Conservation (phyloP, 35 echinoderm and acorn worm genomes). For the Acanthaster planci region DNA sequence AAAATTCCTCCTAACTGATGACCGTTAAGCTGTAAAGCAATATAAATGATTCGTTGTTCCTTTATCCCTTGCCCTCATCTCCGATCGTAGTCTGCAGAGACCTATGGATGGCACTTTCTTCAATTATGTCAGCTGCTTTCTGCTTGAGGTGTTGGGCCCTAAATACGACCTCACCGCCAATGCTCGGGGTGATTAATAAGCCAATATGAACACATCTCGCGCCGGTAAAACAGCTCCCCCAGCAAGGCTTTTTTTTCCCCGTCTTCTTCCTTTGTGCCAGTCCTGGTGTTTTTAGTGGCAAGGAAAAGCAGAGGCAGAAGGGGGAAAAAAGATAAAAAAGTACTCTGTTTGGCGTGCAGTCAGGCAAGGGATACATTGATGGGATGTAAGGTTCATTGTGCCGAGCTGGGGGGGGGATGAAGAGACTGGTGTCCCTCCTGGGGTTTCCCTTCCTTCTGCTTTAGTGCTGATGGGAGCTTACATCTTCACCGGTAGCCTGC, state of each 20-base stretch:
- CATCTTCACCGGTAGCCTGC: not conserved
- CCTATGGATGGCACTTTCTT: not conserved
- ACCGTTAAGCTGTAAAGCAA: too few relatives aligned
- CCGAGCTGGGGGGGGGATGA: not conserved
- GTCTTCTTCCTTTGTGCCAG: not conserved
- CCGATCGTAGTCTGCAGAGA: not conserved
- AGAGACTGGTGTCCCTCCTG: not conserved
- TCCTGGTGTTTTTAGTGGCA: too few relatives aligned
- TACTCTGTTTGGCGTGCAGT: not conserved
- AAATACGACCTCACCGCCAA: constrained; percentile 33
- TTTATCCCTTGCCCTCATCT: not conserved
- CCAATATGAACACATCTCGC: constrained; percentile 42
- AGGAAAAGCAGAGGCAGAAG: too few relatives aligned
- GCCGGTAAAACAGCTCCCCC: not conserved
- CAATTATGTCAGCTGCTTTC: not conserved
- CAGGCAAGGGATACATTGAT: not conserved
- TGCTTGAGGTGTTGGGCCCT: not conserved
- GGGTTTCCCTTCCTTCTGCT: constrained; percentile 5
- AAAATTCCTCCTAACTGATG: too few relatives aligned
- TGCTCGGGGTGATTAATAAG: constrained; percentile 46
- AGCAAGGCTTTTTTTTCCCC: not conserved
- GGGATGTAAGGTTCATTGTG: not conserved
- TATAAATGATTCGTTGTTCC: too few relatives aligned
- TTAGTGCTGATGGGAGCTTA: constrained; percentile 27
- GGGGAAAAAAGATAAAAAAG: too few relatives aligned